Evolutionary conservation across 2,888 invertebrate genomes (phyloP).

Genomic region (Crioceris asparagi): DNA sequence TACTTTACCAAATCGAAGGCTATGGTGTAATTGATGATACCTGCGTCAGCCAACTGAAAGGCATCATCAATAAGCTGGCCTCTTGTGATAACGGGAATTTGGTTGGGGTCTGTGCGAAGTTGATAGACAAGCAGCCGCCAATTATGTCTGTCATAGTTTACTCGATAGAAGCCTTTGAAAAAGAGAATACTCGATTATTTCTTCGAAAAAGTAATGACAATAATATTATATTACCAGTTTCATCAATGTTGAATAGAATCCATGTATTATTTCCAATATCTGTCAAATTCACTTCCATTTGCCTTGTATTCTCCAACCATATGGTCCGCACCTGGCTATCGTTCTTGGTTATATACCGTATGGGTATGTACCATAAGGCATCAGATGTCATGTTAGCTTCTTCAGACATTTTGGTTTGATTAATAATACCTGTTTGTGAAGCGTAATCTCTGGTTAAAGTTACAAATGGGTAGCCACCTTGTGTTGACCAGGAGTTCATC

Average conservation of each 20-base stretch:
- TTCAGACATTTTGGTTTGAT: slow-evolving; percentile 40
- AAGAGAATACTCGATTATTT: not conserved
- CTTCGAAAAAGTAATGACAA: not conserved
- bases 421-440: slow-evolving; percentile 36
- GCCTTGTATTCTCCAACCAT: slow-evolving; percentile 28
- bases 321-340: slow-evolving; percentile 18
- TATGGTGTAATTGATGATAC: slow-evolving; percentile 45
- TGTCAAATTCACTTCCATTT: slow-evolving; percentile 26
- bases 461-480: slow-evolving; percentile 59
- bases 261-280: slow-evolving; percentile 35
- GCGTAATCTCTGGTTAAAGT: slow-evolving; percentile 46
- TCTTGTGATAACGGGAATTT: slow-evolving; percentile 49
- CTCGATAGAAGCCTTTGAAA: slow-evolving; percentile 47
- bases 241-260: slow-evolving; percentile 51
- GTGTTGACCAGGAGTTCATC: slow-evolving; percentile 64
- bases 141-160: slow-evolving; percentile 50
- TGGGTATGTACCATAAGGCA: slow-evolving; percentile 48
- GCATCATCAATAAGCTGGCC: slow-evolving; percentile 67
- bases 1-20: slow-evolving; percentile 55
- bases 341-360: slow-evolving; percentile 39
- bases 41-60: slow-evolving; percentile 51
- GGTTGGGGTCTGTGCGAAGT: slow-evolving; percentile 32
- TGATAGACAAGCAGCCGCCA: slow-evolving; percentile 45
- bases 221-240: slow-evolving; percentile 38
- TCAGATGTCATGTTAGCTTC: slow-evolving; percentile 19